Percentiles rank a stretch among this genome's conserved stretches.
Conservation (phyloP, 2,888 invertebrate species). For the Drosophila ustulata region DNA sequence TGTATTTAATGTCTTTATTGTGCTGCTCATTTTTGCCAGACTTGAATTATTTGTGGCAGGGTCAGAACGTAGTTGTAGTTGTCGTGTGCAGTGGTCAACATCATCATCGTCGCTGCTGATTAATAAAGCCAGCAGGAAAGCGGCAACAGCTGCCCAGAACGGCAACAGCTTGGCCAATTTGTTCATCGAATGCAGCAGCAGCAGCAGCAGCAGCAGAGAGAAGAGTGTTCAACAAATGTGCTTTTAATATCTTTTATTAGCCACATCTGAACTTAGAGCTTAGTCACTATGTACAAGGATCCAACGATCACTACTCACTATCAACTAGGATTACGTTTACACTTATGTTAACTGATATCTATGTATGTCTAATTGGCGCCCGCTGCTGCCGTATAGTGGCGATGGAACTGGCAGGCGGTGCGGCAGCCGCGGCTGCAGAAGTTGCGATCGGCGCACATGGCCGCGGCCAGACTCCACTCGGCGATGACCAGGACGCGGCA, state of each 20-base stretch:
- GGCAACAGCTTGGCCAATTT: constrained; percentile 67
- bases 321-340: neutral
- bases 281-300: constrained; percentile 17
- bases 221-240: neutral
- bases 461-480: constrained; percentile 55
- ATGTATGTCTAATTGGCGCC: neutral
- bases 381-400: neutral
- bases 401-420: constrained; percentile 65
- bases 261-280: constrained; percentile 2
- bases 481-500: constrained; percentile 66
- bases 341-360: neutral
- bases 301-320: neutral
- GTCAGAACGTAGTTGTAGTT: neutral
- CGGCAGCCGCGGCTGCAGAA: constrained; percentile 73
- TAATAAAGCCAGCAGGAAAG: constrained; percentile 57
- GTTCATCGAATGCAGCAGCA: neutral
- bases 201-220: neutral
- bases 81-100: neutral
- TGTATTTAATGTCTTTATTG: constrained; percentile 47
- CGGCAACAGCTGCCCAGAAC: constrained; percentile 44
- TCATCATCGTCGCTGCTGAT: constrained; percentile 43
- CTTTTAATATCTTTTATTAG: constrained; percentile 16
- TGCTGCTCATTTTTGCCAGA: constrained; percentile 18
- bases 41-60: constrained; percentile 30
- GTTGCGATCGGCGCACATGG: constrained; percentile 70